phyloP scores from a whole-genome alignment of 2,113 vertebrate genomes.

The Deroptyus accipitrinus region DNA sequence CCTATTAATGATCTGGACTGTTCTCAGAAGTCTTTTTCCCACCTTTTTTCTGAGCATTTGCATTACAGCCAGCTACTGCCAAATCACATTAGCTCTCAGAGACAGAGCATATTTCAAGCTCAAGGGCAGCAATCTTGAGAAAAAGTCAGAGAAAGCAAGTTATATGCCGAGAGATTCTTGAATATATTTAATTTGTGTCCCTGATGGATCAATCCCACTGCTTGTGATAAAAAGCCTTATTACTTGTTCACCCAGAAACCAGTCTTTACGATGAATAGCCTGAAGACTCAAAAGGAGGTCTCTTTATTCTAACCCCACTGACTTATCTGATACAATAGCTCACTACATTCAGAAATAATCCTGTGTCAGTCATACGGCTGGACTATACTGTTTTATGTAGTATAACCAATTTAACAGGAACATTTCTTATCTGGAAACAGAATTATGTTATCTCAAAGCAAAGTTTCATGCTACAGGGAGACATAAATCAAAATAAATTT shows the following conservation, averaged over 20 bases:
- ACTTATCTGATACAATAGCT: background rate
- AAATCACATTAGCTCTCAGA: background rate
- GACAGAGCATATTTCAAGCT: fast-evolving
- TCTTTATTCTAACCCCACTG: background rate
- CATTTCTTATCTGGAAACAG: background rate
- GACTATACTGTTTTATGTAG: background rate
- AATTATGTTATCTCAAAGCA: background rate
- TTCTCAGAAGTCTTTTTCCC: background rate
- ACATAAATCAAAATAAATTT: background rate
- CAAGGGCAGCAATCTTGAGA: background rate
- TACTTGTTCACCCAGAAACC: background rate
- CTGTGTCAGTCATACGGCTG: background rate
- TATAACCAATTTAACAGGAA: background rate
- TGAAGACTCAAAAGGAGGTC: background rate
- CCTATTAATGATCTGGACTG: background rate
- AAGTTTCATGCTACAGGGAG: background rate
- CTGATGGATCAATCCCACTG: fast-evolving
- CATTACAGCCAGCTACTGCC: background rate
- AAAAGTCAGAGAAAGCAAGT: background rate
- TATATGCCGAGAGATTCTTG: background rate
- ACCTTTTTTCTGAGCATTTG: background rate
- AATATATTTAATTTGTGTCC: background rate
- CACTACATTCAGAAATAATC: background rate
- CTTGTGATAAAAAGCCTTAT: background rate
- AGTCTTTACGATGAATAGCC: background rate